These are phyloP conservation scores for Copidosoma aretas DNA, from an alignment of 2,888 invertebrate genomes.

Conservation along the genomic window DNA sequence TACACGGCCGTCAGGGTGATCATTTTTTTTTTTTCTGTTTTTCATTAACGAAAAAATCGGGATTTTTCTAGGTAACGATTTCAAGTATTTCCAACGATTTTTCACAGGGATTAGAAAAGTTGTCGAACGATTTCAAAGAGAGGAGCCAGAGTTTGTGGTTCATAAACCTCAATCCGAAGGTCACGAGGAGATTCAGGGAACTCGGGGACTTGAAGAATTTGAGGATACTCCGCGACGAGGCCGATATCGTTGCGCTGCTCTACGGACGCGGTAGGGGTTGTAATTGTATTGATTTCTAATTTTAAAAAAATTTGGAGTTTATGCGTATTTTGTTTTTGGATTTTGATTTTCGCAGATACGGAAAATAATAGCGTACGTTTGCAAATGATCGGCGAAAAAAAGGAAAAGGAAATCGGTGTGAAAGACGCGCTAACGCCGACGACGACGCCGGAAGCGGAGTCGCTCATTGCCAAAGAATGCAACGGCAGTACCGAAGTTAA, in stretches of 20 bases:
- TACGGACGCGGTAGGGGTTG: conserved; percentile 10
- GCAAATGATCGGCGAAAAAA: conserved; percentile 13
- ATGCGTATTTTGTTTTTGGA: not conserved
- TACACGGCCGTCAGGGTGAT: conserved; percentile 71
- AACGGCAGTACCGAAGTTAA: conserved; percentile 4
- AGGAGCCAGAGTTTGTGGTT: conserved; percentile 66
- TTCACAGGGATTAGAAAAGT: conserved; percentile 67
- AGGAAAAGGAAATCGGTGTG: conserved; percentile 23
- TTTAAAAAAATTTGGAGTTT: not conserved
- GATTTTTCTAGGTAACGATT: too few species aligned
- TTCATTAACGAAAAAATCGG: too few species aligned
- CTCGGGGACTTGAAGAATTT: conserved; percentile 32
- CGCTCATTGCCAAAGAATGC: conserved; percentile 26
- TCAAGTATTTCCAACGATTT: too few species aligned
- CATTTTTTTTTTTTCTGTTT: not conserved
- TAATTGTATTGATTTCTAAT: too few species aligned
- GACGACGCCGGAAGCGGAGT: conserved; percentile 22
- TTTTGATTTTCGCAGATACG: conserved; percentile 15
- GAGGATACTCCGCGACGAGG: conserved; percentile 36
- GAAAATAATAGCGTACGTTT: conserved; percentile 14
- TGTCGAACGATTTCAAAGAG: conserved; percentile 66
- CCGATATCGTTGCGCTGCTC: conserved; percentile 23
- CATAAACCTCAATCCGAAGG: conserved; percentile 55
- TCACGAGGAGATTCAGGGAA: conserved; percentile 26
- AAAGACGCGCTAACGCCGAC: conserved; percentile 9